Percentiles rank a stretch among this genome's conserved stretches.
These are phyloP conservation scores for Mallotus villosus DNA, from an alignment of 2,797 vertebrate species.

Conservation along the genomic window DNA sequence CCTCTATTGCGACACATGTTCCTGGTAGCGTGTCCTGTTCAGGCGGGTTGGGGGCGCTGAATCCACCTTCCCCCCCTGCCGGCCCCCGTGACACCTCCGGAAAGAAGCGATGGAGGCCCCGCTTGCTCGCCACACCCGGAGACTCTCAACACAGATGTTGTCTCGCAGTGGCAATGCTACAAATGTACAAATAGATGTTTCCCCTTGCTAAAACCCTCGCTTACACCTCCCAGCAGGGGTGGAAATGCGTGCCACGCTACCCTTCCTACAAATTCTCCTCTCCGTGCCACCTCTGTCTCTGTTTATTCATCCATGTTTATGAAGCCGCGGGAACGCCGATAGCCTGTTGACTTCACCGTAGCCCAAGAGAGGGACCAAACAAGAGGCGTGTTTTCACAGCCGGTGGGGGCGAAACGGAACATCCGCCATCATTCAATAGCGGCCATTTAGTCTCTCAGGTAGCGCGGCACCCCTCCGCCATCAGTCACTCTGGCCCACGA, in stretches of 20 bases:
- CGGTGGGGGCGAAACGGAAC: neutral
- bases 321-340: conserved; percentile 24
- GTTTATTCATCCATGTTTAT: neutral
- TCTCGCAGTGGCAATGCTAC: too few species aligned
- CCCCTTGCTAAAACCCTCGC: neutral
- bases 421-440: conserved; percentile 25
- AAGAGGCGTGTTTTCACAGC: conserved; percentile 21
- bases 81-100: conserved; percentile 26
- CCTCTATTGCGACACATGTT: conserved; percentile 49
- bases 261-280: neutral
- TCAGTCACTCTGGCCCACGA: conserved; percentile 66
- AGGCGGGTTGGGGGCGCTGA: conserved; percentile 29
- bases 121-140: neutral
- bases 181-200: too few species aligned
- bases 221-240: neutral
- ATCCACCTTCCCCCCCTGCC: conserved; percentile 4
- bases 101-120: conserved; percentile 34
- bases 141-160: too few species aligned
- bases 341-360: conserved; percentile 33
- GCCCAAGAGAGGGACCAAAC: conserved; percentile 3
- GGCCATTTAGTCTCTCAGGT: conserved; percentile 54
- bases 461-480: conserved; percentile 58
- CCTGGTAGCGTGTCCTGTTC: conserved; percentile 42
- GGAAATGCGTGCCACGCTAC: too few species aligned
- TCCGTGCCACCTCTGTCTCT: neutral